Base-by-base conservation (phyloP, 2,797 vertebrate genomes). In the Acipenser transmontanus region DNA sequence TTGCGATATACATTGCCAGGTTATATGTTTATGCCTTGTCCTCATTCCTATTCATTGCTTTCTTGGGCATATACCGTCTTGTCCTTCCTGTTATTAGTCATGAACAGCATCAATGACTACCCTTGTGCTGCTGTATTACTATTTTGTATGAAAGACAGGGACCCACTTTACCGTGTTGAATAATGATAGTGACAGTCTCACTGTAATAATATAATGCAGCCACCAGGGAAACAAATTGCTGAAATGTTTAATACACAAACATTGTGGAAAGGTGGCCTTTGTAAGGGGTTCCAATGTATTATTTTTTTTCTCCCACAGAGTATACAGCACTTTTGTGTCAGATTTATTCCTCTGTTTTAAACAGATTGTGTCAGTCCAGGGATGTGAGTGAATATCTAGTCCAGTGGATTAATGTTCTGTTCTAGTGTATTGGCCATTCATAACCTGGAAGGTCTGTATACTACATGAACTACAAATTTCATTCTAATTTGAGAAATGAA, bases 31-130 rank as follows among this genome's bases (percentile, higher is more conserved):
- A 13, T 57, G 9, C 14, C 12, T 57, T n/a, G 12, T 11, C 54
- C 12, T 57, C 54, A 57, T 57, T 57, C 9, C 54, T 7, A n/a
- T 57, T 57, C 14, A 11, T n/a, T n/a, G 34, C 12, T 11, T 6
- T 57, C 12, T n/a, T 57, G 12, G 14, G 10, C 54, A n/a, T 57
- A 13, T 57, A 11, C 6, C 12, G 4, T 11, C 11, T 57, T 57
- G 54, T 57, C 54, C 54, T 57, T 56, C n/a, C 54, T 51, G 7
- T 51, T 62, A 61, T 62, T 61, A 61, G 17, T 67, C 66, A 48
- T 56, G 47, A 10, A 47, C 17, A 49, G 14, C 13, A 67, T 13
- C 54, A 57, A 2, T 57, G 54, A 7, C 54, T 6, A n/a, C 7
- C 50, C 14, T 47, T 1, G 17, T 60, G 48, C 59, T 12, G 50